Base-by-base conservation (phyloP, 2,888 invertebrate species). In the Acrocera orbiculus region DNA sequence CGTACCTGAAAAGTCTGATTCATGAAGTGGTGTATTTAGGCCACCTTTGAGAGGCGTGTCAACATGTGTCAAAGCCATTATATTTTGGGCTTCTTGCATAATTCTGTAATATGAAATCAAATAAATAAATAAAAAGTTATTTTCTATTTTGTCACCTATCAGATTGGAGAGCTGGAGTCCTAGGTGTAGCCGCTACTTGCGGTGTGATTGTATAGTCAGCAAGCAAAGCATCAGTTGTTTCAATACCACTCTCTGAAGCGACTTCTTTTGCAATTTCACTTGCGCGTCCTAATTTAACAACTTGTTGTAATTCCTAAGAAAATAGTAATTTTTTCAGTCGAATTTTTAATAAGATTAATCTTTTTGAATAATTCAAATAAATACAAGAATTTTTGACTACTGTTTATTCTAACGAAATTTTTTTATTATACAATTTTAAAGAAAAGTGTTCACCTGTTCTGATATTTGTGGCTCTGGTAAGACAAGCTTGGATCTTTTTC, bases 21-120 rank as follows among this genome's bases (percentile, higher is more conserved):
- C 79, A 39, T 80, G 77, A 5, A 98, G 64, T 0, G 93, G 90
- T 0, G 95, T 95, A 58, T 98, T 98, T 16, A 86, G 53, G 0
- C 98, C 98, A 29, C 96, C 83, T 58, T 95, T 95, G 13, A 98
- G 63, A 0, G 96, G 96, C 0, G 96, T 98, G 52, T 98, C 96
- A 2, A 93, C 92, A 56, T 96, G 93, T 0, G 90, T 89, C 14
- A 98, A 64, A 0, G 96, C 95, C 86, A 98, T 92, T 52, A 98
- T 83, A 54, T 98, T 96, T 60, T 96, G 93, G 0, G 96, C 96
- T 62, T 96, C 96, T 73, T 93, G 78, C 40, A 83, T 67, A 41
- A 81, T 75, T 44, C 73, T 66, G 47, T 4, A 44, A 48, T 14
- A n/a, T 10, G 27, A 32, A 19, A 29, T 23, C 20, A 5, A 17